Evolutionary conservation across 1,140 invertebrate species (phyloP).

Genomic region (Dendroctonus valens): DNA sequence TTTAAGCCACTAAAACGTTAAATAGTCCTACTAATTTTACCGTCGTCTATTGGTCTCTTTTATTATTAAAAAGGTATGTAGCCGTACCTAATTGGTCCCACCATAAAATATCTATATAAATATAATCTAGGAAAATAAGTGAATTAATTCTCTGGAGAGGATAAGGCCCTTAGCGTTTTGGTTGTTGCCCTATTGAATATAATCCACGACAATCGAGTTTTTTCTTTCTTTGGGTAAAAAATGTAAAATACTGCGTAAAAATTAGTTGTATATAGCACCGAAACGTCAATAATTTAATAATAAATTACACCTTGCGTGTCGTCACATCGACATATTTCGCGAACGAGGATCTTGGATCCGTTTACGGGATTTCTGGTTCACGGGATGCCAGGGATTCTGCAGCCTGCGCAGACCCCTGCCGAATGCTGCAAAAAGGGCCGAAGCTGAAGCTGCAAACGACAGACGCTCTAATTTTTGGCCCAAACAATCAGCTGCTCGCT

Average conservation of each 20-base stretch:
- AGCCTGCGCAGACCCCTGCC: background rate
- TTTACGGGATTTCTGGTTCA: background rate
- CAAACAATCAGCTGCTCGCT: conserved; percentile 2
- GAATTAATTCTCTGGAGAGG: no score
- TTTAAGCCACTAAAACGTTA: no score
- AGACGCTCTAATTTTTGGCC: background rate
- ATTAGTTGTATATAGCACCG: background rate
- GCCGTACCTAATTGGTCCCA: no score
- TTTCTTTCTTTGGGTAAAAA: no score
- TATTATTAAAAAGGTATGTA: no score
- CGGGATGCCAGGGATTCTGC: background rate
- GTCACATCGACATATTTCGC: background rate
- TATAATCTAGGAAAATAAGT: no score
- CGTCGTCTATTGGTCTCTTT: no score
- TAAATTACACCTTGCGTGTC: background rate
- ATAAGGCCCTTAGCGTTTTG: no score
- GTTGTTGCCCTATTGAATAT: no score
- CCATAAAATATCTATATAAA: no score
- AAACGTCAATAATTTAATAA: background rate
- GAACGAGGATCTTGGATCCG: background rate
- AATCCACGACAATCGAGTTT: no score
- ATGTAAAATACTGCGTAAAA: background rate
- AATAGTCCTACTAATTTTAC: no score
- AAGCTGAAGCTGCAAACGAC: background rate
- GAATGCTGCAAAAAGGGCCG: background rate